Evolutionary conservation across 2,797 vertebrate genomes (phyloP).

Genomic region (Balearica regulorum): DNA sequence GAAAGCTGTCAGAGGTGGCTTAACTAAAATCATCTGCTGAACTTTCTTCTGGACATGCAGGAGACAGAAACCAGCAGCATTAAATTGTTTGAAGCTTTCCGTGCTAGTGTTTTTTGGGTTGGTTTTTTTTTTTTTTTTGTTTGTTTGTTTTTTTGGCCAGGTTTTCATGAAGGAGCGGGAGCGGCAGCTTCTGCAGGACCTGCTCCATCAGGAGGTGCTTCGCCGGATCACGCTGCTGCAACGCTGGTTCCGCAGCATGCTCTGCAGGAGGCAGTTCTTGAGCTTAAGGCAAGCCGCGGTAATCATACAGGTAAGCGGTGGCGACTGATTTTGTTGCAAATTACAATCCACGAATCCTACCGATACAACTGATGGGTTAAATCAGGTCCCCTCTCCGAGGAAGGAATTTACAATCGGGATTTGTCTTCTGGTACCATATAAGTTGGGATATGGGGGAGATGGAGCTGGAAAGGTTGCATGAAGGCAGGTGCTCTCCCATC

Average conservation of each 20-base stretch:
- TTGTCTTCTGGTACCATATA: background rate
- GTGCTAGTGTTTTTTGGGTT: background rate
- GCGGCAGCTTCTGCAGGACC: slow-evolving; percentile 86
- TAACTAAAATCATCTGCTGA: background rate
- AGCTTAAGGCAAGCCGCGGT: slow-evolving; percentile 81
- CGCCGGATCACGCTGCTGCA: slow-evolving; percentile 86
- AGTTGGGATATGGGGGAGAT: background rate
- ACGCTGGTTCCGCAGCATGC: slow-evolving; percentile 81
- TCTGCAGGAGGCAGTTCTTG: slow-evolving; percentile 87
- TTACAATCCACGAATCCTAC: fast-evolving
- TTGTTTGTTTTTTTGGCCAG: slow-evolving; percentile 60
- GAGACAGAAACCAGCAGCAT: background rate
- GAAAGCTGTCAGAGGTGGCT: background rate
- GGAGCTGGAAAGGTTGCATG: background rate
- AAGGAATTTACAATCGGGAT: background rate
- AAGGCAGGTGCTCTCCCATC: background rate
- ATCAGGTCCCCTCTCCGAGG: background rate
- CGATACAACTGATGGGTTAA: background rate
- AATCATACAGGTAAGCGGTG: slow-evolving; percentile 84
- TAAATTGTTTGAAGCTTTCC: background rate
- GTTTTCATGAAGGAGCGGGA: slow-evolving; percentile 91
- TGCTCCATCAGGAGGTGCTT: slow-evolving; percentile 90
- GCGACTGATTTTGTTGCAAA: fast-evolving
- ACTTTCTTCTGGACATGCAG: background rate
- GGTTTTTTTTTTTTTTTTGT: no score